These are phyloP conservation scores for Dryoscopus gambensis DNA, from an alignment of 2,113 vertebrate species.

Conservation along the genomic window DNA sequence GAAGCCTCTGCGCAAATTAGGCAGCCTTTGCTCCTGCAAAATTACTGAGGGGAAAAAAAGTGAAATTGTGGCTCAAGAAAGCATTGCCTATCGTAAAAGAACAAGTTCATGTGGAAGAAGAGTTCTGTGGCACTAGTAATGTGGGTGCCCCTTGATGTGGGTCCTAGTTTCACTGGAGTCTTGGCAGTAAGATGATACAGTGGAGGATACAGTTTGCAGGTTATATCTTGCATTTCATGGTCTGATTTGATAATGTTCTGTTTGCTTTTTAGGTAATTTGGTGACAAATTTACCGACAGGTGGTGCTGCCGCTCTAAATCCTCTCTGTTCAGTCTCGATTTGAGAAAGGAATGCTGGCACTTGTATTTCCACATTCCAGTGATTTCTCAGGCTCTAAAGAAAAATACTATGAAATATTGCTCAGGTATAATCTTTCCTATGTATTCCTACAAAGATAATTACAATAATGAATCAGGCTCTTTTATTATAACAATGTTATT, in stretches of 20 bases:
- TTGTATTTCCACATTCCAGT: not conserved
- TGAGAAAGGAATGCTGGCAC: not conserved
- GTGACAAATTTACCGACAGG: not conserved
- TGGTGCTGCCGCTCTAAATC: constrained; percentile 25
- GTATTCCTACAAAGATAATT: constrained; percentile 3
- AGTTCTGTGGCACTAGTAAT: not conserved
- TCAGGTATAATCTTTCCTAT: not conserved
- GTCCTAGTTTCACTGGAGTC: not conserved
- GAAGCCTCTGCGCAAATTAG: not conserved
- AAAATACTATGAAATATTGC: not conserved
- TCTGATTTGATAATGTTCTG: not conserved
- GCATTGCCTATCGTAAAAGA: not conserved
- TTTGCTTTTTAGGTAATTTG: not conserved
- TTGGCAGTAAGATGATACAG: not conserved
- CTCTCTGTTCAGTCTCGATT: not conserved
- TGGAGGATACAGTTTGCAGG: not conserved
- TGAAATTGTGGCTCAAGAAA: not conserved
- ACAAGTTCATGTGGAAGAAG: not conserved
- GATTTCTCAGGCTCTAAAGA: not conserved
- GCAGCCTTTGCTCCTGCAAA: not conserved
- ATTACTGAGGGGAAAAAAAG: not conserved
- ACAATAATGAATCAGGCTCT: not conserved
- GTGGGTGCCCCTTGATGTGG: not conserved
- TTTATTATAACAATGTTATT: not conserved
- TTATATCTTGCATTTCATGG: not conserved